A percentile compares a stretch with the other conserved stretches of the same genome.
phyloP scores from a whole-genome alignment of 2,888 invertebrate species.

The Eupithecia abbreviata region DNA sequence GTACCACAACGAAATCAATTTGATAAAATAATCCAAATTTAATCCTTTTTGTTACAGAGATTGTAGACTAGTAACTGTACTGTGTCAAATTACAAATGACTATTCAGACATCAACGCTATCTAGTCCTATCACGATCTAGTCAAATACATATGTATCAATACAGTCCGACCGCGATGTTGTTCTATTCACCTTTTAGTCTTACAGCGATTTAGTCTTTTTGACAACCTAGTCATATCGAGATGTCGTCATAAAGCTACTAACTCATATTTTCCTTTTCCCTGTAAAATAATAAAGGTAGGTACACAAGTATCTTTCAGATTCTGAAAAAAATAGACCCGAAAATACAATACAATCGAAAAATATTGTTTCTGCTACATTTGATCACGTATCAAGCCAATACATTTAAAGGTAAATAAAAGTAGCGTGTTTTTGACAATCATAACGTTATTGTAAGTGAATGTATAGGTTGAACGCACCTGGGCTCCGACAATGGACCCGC shows the following conservation, averaged over 20 bases:
- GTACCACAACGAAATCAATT: background rate
- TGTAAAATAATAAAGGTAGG: background rate
- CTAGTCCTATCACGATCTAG: too few species aligned
- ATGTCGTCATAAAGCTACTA: too few species aligned
- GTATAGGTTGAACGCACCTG: constrained; percentile 69
- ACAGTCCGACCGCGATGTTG: too few species aligned
- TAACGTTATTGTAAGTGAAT: constrained; percentile 72
- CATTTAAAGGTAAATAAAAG: constrained; percentile 71
- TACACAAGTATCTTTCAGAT: background rate
- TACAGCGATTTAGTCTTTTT: too few species aligned
- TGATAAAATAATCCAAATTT: background rate
- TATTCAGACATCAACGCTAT: too few species aligned
- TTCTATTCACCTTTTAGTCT: too few species aligned
- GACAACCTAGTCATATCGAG: too few species aligned
- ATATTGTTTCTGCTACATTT: constrained; percentile 47
- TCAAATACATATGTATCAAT: too few species aligned
- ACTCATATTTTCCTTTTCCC: background rate
- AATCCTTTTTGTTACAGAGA: background rate
- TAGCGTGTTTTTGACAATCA: constrained; percentile 79
- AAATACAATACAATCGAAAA: constrained; percentile 25
- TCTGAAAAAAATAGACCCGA: background rate
- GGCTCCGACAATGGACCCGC: constrained; percentile 68
- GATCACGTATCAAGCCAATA: constrained; percentile 62
- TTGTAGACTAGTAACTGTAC: too few species aligned
- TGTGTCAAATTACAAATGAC: too few species aligned